Base-by-base conservation (phyloP, 2,797 vertebrate species). In the Poecilia wingei region DNA sequence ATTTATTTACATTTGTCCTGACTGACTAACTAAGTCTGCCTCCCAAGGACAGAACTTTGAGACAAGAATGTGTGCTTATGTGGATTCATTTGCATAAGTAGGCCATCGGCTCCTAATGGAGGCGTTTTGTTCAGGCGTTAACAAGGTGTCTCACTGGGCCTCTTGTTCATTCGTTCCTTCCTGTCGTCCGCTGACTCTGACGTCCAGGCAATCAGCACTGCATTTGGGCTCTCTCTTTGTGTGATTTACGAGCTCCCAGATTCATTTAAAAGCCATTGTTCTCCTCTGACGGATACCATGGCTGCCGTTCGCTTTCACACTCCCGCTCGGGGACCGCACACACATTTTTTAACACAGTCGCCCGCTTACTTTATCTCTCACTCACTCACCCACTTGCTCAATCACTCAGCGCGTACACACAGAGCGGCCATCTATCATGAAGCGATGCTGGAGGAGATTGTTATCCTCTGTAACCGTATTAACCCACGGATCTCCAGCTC, bases 191-290 rank as follows among this genome's bases (percentile, higher is more conserved):
- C 92, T 68, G 91, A 89, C 91, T 92, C 91, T 92, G 92, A 93
- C 93, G 91, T 94, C 92, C 93, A 91, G 92, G 92, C 94, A 95
- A 95, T 95, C 95, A 95, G 90, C 81, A 83, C 91, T 88, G 88
- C 91, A 90, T 95, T 95, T 95, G 90, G 91, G 93, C 91, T 92
- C 94, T 93, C 90, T 93, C 93, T 94, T 93, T 93, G 91, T 91
- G 92, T 95, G 95, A 96, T 95, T 95, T 95, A 96, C 89, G 93
- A 95, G 94, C 92, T 90, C 93, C 87, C 92, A 94, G 95, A 95
- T 95, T 95, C 94, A 94, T 96, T 96, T 96, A 96, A 95, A 94
- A 95, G 94, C 94, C 94, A 96, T 95, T 96, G 95, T 96, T 95
- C 95, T 95, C 92, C 81, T 88, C 91, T 93, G 94, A 94, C 91